Conservation (phyloP, 2,113 vertebrate genomes). For the Mormyrus lacerda region DNA sequence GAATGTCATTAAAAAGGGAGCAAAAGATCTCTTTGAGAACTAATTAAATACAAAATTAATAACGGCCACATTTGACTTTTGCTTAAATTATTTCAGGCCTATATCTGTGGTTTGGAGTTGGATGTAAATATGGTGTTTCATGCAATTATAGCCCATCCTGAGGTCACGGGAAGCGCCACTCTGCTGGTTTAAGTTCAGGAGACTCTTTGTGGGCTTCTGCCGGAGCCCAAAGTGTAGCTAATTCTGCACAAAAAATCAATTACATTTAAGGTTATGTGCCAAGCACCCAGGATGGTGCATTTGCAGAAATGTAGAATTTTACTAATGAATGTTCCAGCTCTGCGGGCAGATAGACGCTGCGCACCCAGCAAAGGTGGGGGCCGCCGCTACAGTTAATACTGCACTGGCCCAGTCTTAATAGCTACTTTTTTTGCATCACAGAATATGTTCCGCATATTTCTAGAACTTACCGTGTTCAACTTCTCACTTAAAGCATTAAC, state of each 20-base stretch:
- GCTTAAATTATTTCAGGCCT: neutral
- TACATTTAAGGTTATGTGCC: neutral
- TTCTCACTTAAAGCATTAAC: neutral
- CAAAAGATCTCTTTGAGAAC: neutral
- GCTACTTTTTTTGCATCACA: neutral
- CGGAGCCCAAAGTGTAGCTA: neutral
- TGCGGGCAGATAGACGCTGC: neutral
- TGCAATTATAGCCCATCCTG: conserved; percentile 7
- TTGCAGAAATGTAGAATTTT: neutral
- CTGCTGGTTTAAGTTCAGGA: neutral
- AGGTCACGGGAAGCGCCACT: neutral
- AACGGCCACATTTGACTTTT: conserved; percentile 17
- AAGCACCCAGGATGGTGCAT: neutral
- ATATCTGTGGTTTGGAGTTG: neutral
- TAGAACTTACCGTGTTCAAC: neutral
- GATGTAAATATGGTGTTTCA: conserved; percentile 3
- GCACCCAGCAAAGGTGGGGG: neutral
- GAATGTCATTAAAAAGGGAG: neutral
- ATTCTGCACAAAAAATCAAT: neutral
- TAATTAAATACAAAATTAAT: conserved; percentile 17
- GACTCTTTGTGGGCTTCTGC: neutral
- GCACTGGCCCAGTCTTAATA: neutral
- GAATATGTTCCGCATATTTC: neutral
- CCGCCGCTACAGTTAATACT: neutral
- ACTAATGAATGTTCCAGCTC: neutral